phyloP scores from a whole-genome alignment of 2,888 invertebrate species.

The Drosophila lutescens region DNA sequence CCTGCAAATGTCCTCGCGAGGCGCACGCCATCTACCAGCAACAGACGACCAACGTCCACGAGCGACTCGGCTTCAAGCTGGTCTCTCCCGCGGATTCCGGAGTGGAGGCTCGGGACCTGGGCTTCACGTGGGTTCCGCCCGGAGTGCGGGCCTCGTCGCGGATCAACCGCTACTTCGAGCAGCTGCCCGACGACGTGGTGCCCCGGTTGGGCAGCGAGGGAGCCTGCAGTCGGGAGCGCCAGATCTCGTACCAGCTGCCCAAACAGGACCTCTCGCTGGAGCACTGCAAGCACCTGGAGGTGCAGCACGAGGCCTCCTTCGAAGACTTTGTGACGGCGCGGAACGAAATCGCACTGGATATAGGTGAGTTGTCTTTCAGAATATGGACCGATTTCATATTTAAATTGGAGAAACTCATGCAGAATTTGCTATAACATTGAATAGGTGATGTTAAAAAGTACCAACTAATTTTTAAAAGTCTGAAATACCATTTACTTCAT shows the following conservation, averaged over 20 bases:
- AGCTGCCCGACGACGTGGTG: conserved; percentile 92
- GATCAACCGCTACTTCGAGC: conserved; percentile 94
- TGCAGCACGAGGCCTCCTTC: conserved; percentile 91
- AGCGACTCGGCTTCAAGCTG: conserved; percentile 88
- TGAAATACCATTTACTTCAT: too few species aligned
- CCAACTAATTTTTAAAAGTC: too few species aligned
- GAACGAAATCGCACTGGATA: conserved; percentile 97
- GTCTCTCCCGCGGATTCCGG: conserved; percentile 86
- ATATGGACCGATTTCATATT: too few species aligned
- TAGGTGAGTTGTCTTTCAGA: conserved; percentile 86
- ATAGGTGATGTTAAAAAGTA: too few species aligned
- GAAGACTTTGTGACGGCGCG: conserved; percentile 97
- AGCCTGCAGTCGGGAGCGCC: conserved; percentile 91
- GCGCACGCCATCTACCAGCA: conserved; percentile 95
- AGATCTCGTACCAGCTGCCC: conserved; percentile 95
- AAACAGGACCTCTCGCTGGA: conserved; percentile 96
- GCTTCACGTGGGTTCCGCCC: conserved; percentile 89
- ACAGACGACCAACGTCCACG: conserved; percentile 92
- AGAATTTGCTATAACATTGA: too few species aligned
- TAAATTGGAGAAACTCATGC: too few species aligned
- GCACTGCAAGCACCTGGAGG: conserved; percentile 94
- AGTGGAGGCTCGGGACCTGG: conserved; percentile 87
- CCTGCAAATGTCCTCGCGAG: conserved; percentile 96
- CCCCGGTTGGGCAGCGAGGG: conserved; percentile 91
- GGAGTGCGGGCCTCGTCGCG: conserved; percentile 83